Base-by-base conservation (phyloP, 2,888 invertebrate genomes). In the Mayetiola destructor region DNA sequence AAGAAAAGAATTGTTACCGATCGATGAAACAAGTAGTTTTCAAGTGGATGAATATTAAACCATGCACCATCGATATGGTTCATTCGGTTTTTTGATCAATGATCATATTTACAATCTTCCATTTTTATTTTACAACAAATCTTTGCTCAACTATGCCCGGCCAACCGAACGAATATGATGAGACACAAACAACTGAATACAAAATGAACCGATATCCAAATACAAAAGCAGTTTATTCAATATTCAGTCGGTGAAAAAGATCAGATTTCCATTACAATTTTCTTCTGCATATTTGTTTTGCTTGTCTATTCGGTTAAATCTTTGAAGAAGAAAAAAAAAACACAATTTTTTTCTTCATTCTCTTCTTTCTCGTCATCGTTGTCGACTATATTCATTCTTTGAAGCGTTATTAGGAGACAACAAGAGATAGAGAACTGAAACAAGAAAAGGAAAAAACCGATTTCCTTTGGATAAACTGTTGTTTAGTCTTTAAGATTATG, bases 191-290 rank as follows among this genome's bases (percentile, higher is more conserved):
- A n/a, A n/a, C n/a, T n/a, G n/a, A n/a, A n/a, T n/a, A n/a, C n/a
- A n/a, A n/a, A n/a, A n/a, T n/a, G n/a, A n/a, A n/a, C n/a, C n/a
- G n/a, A n/a, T n/a, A n/a, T n/a, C n/a, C n/a, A n/a, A n/a, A 48
- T 27, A 48, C 48, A 48, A 48, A 48, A n/a, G 48, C n/a, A n/a
- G n/a, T n/a, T n/a, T n/a, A n/a, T n/a, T n/a, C n/a, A n/a, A 27
- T 3, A 48, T 48, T 48, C n/a, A 48, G 48, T 48, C 48, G 48
- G 48, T 48, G 48, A 48, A 48, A 48, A 48, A 48, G 48, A 48
- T 48, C 48, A 27, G 23, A 48, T 48, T 48, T 48, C 48, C 23
- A 48, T 48, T 48, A 48, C 48, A 27, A 48, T 48, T n/a, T 48
- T 48, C 48, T 48, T 48, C 3, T 48, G 48, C 29, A 48, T n/a